Evolutionary conservation across 2,113 vertebrate species (phyloP).

Genomic region (Hippocampus mohnikei): DNA sequence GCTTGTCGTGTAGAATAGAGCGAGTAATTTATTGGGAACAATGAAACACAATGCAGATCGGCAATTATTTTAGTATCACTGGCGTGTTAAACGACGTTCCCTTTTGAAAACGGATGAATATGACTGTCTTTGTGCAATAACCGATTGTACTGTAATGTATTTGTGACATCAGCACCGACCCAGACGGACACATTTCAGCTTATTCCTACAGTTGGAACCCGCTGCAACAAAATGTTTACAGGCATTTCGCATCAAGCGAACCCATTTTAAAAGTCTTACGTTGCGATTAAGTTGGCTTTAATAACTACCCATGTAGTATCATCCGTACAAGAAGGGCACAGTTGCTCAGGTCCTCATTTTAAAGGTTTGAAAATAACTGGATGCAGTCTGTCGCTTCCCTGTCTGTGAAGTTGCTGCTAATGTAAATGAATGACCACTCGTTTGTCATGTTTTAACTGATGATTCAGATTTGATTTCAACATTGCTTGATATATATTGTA

Average conservation of each 20-base stretch:
- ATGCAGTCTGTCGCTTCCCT: slow-evolving; percentile 16
- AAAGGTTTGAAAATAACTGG: slow-evolving; percentile 23
- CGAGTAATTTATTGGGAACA: slow-evolving; percentile 4
- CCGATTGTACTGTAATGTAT: not conserved
- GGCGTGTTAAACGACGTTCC: not conserved
- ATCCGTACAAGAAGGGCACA: not conserved
- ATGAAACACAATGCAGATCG: slow-evolving; percentile 4
- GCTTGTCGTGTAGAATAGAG: not conserved
- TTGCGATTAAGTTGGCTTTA: slow-evolving; percentile 10
- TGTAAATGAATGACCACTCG: slow-evolving; percentile 30
- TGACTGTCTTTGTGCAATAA: slow-evolving; percentile 4
- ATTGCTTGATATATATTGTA: slow-evolving; percentile 13
- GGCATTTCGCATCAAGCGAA: slow-evolving; percentile 1
- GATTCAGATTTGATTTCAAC: slow-evolving; percentile 41
- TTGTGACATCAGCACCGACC: not conserved
- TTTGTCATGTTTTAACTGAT: slow-evolving; percentile 39
- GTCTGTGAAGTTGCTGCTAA: slow-evolving; percentile 63
- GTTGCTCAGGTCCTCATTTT: slow-evolving; percentile 16
- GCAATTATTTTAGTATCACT: not conserved
- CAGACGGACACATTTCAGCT: not conserved
- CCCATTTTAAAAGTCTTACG: slow-evolving; percentile 4
- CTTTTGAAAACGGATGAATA: not conserved
- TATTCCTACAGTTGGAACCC: not conserved
- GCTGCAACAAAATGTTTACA: slow-evolving; percentile 3
- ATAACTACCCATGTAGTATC: not conserved